Evolutionary conservation across 1,140 invertebrate species (phyloP), one percentile per base, ranked within the genome.

Genomic region (Teleopsis dalmanni): DNA sequence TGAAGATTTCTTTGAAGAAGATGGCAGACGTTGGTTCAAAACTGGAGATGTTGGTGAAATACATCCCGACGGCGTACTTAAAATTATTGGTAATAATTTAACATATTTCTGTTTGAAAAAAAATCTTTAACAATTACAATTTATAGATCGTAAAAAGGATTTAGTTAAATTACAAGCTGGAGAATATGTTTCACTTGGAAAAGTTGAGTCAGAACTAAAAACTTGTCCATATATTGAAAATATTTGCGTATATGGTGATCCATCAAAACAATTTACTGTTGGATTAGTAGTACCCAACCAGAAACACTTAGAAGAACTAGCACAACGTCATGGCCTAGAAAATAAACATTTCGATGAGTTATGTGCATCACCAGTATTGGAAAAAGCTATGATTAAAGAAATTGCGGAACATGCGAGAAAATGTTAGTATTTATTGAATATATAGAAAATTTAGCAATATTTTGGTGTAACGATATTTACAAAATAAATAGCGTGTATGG

Each of bases 41-140:
- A 94, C 92, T 38, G 96, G 96, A 4, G 96, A 99, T 73, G 92
- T 99, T 74, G 95, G 88, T 8, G 91, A 96, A 77, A 75, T 97
- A 52, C 85, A 94, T 63, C 73, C 79, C 22, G 93, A 98, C 74
- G 96, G 96, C 33, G 87, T 84, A 57, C 82, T 99, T 35, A 91
- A 90, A 77, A 97, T 99, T 60, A 98, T 99, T 62, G 95, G 93
- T 95, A 71, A 69, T 75, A 66, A 11, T 0, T 1, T n/a, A 38
- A 5, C 18, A 37, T 19, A 23, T 36, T 37, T 36, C 22, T 26
- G 9, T 26, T 25, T 22, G 11, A 19, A 37, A 42, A 34, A 47
- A 48, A 19, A 19, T 42, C n/a, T 34, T 29, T 23, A 43, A 48
- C 18, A n/a, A n/a, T n/a, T n/a, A n/a, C n/a, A n/a, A n/a, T n/a